Evolutionary conservation across 2,888 invertebrate genomes (phyloP).

Genomic region (Amiota communis): DNA sequence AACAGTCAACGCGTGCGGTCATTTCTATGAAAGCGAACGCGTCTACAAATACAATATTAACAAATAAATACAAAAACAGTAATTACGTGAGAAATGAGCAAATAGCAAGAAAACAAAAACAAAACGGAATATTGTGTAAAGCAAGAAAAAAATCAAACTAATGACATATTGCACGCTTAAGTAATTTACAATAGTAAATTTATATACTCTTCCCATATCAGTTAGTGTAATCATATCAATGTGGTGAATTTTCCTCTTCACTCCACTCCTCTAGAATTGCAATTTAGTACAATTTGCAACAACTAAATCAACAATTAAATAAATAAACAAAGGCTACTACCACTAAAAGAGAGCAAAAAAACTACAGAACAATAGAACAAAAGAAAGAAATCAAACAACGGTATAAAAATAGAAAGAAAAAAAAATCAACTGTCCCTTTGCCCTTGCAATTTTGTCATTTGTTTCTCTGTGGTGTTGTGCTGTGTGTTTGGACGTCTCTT

Average conservation of each 20-base stretch:
- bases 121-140: slow-evolving; percentile 43
- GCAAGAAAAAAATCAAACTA: not conserved
- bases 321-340: too few species aligned
- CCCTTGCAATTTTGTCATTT: not conserved
- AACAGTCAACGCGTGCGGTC: slow-evolving; percentile 45
- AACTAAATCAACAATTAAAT: not conserved
- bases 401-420: not conserved
- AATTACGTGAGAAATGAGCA: not conserved
- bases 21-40: slow-evolving; percentile 25
- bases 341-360: not conserved
- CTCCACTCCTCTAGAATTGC: too few species aligned
- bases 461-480: not conserved
- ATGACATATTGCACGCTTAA: too few species aligned
- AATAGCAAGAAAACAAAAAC: slow-evolving; percentile 34
- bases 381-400: slow-evolving; percentile 35
- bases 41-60: slow-evolving; percentile 45
- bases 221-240: too few species aligned
- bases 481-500: too few species aligned
- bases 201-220: too few species aligned
- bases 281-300: too few species aligned
- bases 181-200: too few species aligned
- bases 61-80: slow-evolving; percentile 14
- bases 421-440: not conserved
- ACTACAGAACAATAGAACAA: too few species aligned
- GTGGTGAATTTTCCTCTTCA: too few species aligned